Evolutionary conservation across 2,113 vertebrate species (phyloP).

Genomic region (Hydropotes inermis): DNA sequence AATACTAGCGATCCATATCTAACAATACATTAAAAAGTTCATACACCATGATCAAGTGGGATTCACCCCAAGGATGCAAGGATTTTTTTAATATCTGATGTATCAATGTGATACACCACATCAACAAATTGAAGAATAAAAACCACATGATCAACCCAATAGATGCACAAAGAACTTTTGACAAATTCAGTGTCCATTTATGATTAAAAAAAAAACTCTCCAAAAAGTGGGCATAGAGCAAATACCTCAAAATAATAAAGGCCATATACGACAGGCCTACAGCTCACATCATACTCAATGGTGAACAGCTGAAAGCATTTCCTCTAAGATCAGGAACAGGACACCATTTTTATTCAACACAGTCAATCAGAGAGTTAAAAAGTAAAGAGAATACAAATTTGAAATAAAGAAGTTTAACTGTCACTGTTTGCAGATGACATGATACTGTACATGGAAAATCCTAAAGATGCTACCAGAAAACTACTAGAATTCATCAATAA

Average conservation of each 20-base stretch:
- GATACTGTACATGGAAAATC: neutral
- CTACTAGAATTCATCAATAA: neutral
- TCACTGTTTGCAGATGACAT: neutral
- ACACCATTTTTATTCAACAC: neutral
- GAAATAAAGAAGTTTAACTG: neutral
- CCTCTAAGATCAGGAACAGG: neutral
- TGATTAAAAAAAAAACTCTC: neutral
- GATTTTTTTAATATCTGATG: neutral
- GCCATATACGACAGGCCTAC: neutral
- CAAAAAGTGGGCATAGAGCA: neutral
- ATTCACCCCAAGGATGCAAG: neutral
- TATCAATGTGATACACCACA: neutral
- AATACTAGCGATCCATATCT: neutral
- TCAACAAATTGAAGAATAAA: neutral
- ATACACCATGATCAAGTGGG: neutral
- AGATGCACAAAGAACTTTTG: neutral
- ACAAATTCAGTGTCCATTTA: neutral
- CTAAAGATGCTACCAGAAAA: neutral
- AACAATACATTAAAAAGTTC: neutral
- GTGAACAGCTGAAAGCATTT: neutral
- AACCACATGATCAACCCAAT: neutral
- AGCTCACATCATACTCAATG: neutral
- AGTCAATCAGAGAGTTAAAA: neutral
- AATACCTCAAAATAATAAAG: neutral
- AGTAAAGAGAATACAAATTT: neutral